Evolutionary conservation across 1,140 invertebrate species (phyloP).

Genomic region (Homarus americanus): DNA sequence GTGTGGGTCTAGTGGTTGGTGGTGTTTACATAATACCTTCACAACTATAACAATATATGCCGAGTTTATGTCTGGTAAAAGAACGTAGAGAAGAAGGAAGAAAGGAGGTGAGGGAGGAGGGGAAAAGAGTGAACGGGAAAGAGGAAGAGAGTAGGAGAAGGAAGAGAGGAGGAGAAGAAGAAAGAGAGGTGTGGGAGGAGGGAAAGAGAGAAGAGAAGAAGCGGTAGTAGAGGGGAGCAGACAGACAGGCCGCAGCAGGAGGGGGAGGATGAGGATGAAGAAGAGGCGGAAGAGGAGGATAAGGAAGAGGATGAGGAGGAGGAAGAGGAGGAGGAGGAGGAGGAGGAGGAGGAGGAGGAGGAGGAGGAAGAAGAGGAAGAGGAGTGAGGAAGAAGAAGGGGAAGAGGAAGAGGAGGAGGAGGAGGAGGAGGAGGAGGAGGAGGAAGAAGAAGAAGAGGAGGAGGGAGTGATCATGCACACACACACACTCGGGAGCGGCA

Average conservation of each 20-base stretch:
- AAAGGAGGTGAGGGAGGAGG: background rate
- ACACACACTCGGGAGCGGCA: too few relatives aligned
- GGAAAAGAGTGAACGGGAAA: background rate
- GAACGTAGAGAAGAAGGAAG: background rate
- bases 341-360: background rate
- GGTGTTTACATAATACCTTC: too few relatives aligned
- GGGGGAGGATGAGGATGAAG: background rate
- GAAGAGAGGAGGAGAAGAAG: background rate
- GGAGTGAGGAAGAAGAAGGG: background rate
- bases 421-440: background rate
- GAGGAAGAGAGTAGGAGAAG: background rate
- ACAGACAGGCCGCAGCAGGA: background rate
- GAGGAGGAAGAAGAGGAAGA: background rate
- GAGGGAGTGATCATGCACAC: too few relatives aligned
- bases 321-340: background rate
- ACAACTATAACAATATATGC: too few relatives aligned
- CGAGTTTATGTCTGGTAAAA: too few relatives aligned
- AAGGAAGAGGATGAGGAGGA: too few relatives aligned
- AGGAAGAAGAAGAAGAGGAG: too few relatives aligned
- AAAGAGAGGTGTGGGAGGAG: background rate
- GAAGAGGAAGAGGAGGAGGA: background rate
- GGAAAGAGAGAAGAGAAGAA: too few relatives aligned
- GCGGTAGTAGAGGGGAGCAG: too few relatives aligned
- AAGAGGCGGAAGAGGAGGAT: too few relatives aligned
- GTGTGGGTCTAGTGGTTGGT: too few relatives aligned